Conservation (phyloP, 2,113 vertebrate species). For the Tetraodon nigroviridis region DNA sequence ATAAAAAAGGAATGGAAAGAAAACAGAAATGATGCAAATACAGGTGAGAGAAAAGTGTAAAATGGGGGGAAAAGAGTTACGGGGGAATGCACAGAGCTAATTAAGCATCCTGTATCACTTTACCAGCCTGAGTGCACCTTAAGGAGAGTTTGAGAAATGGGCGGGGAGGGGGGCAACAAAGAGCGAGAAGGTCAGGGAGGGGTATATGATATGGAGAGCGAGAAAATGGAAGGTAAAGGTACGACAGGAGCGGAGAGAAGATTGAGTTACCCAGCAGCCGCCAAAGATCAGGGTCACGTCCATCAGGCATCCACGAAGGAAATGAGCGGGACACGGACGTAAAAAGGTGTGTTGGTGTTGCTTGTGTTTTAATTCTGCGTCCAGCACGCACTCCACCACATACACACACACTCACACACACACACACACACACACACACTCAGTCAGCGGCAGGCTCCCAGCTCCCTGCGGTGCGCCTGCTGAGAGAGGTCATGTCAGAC, state of each 20-base stretch:
- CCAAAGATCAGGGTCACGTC: constrained; percentile 49
- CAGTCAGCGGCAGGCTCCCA: constrained; percentile 57
- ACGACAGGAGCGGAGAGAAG: constrained; percentile 23
- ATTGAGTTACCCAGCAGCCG: constrained; percentile 55
- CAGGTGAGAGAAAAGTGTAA: constrained; percentile 25
- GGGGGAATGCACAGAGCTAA: background rate
- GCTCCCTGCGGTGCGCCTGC: constrained; percentile 68
- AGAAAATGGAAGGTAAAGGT: constrained; percentile 37
- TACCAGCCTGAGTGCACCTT: constrained; percentile 52
- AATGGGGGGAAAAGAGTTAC: background rate
- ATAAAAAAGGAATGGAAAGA: background rate
- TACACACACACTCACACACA: constrained; percentile 37
- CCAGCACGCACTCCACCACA: constrained; percentile 20
- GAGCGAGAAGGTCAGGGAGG: constrained; percentile 63
- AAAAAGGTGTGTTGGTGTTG: constrained; percentile 16
- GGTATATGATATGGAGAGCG: constrained; percentile 58
- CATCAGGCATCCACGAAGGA: constrained; percentile 36
- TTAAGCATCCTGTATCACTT: constrained; percentile 49
- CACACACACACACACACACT: constrained; percentile 49
- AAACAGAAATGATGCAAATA: constrained; percentile 29
- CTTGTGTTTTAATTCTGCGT: constrained; percentile 20
- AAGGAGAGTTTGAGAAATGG: constrained; percentile 34
- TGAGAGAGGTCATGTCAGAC: constrained; percentile 84
- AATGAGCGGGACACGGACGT: background rate
- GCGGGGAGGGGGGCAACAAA: constrained; percentile 47